Evolutionary conservation across 2,888 invertebrate species (phyloP), one percentile per base, ranked within the genome.

Genomic region (Cataglyphis albicans): DNA sequence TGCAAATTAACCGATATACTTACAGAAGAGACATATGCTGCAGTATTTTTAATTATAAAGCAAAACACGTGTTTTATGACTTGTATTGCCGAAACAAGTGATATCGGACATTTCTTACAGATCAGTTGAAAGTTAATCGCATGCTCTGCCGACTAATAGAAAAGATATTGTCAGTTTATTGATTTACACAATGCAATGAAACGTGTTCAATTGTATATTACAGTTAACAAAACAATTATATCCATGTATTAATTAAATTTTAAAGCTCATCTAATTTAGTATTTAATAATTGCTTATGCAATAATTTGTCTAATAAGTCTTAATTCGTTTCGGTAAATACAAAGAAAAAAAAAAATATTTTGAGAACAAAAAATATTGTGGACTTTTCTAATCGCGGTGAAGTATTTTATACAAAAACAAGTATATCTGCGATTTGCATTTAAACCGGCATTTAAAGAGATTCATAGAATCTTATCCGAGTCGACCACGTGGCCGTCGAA

Each of bases 211-310:
- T 57, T 70, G 80, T 29, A 64, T 32, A 35, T 59, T 52, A 59
- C 48, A 72, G 65, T 65, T 61, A 78, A 73, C 67, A 63, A 68
- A 48, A 80, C 67, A 68, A 84, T 84, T 86, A 83, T 52, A 1
- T 88, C 89, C 91, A 90, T 91, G 87, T 91, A 92, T 92, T 93
- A 92, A 91, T 93, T 93, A 92, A 93, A 89, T 91, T 87, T 81
- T 72, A 67, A 81, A 67, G 80, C 70, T 75, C 67, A 55, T 83
- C 29, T 67, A 64, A 81, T 89, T 88, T 84, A 80, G 83, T 83
- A 83, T 41, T 81, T 81, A 81, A 83, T 84, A 85, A 70, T 68
- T 61, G 73, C 68, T 67, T 44, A n/a, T 52, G 72, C 73, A 32
- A 82, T 44, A 12, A 52, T 73, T 70, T 74, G 55, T 75, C 64